Conservation (phyloP, 2,113 vertebrate species). For the Archocentrus centrarchus region DNA sequence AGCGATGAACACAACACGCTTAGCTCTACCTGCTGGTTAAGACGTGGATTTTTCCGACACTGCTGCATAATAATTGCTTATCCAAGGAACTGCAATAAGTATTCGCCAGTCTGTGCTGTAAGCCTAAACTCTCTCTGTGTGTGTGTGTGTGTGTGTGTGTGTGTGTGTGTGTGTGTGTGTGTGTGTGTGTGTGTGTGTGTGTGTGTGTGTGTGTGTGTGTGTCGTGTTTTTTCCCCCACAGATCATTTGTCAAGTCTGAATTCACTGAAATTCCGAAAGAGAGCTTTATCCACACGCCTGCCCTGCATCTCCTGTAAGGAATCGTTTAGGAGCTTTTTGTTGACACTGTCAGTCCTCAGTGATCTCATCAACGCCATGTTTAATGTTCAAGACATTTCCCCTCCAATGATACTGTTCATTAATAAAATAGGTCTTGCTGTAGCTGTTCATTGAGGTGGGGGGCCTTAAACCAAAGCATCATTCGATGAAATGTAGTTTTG, state of each 20-base stretch:
- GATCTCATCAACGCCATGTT: conserved; percentile 68
- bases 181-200: not conserved
- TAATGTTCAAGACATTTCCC: conserved; percentile 37
- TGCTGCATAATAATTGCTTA: conserved; percentile 2
- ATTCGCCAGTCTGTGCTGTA: not conserved
- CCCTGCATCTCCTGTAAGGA: conserved; percentile 98
- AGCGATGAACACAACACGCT: not conserved
- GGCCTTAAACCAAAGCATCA: not conserved
- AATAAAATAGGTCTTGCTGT: not conserved
- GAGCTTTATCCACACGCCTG: conserved; percentile 92
- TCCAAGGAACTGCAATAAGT: conserved; percentile 13
- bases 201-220: not conserved
- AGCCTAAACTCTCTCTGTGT: not conserved
- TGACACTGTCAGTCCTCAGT: conserved; percentile 43
- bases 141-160: not conserved
- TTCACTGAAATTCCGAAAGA: conserved; percentile 82
- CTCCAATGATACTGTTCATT: not conserved
- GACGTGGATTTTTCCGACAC: not conserved
- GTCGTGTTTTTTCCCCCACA: conserved; percentile 71
- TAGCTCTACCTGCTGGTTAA: not conserved
- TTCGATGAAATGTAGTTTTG: not conserved
- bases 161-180: not conserved
- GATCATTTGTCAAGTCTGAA: conserved; percentile 84
- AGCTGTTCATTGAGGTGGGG: not conserved
- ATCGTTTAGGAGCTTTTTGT: conserved; percentile 36